Conservation (phyloP, 2,888 invertebrate genomes). For the Boloria euphrosyne region DNA sequence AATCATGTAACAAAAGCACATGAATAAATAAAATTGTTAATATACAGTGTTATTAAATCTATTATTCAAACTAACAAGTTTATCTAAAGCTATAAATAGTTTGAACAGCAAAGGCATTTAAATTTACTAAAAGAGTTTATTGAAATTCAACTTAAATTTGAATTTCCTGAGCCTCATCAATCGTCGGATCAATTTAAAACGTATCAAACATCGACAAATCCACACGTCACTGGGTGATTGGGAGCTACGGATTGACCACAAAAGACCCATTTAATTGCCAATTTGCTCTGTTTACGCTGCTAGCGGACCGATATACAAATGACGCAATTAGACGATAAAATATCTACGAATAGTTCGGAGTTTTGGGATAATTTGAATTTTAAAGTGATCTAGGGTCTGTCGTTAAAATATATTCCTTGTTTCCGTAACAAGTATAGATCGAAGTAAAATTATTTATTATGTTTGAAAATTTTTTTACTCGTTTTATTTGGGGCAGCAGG, state of each 20-base stretch:
- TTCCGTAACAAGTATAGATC: no score
- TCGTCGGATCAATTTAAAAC: conserved; percentile 9
- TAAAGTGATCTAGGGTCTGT: not conserved
- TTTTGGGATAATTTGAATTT: conserved; percentile 5
- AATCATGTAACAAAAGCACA: no score
- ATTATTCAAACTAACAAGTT: no score
- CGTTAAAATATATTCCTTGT: no score
- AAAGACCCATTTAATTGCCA: conserved; percentile 51
- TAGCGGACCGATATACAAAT: conserved; percentile 40
- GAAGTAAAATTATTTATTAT: no score
- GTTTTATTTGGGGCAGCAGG: no score
- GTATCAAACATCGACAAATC: conserved; percentile 18
- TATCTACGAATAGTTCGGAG: not conserved
- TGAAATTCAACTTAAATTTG: not conserved
- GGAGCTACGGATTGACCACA: conserved; percentile 34
- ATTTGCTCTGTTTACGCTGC: conserved; percentile 51
- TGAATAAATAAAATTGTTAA: no score
- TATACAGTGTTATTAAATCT: no score
- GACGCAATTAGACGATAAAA: conserved; percentile 7
- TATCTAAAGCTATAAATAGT: no score
- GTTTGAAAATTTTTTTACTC: no score
- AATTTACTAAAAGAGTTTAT: no score
- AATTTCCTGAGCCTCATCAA: not conserved
- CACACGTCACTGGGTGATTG: conserved; percentile 21
- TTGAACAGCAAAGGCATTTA: no score